Conservation (phyloP, 2,113 vertebrate species). For the Stomatorhinus ivindoensis region DNA sequence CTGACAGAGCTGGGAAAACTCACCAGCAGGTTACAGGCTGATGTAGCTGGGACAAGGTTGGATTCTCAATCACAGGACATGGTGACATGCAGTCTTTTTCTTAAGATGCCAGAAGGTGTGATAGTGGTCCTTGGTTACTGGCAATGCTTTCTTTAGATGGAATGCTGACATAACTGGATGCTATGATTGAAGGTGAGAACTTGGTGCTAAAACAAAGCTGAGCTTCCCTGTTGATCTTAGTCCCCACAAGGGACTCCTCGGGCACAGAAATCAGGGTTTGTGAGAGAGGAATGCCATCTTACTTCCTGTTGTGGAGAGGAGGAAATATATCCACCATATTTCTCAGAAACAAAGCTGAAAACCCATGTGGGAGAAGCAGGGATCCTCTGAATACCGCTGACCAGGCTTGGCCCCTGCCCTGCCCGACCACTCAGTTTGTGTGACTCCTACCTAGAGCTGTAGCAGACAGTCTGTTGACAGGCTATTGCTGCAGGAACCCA, state of each 20-base stretch:
- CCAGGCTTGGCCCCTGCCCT: slow-evolving; percentile 13
- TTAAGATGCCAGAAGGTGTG: not conserved
- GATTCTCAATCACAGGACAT: not conserved
- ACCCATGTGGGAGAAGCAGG: not conserved
- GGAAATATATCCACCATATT: not conserved
- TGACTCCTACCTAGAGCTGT: not conserved
- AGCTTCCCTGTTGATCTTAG: not conserved
- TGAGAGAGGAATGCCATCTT: slow-evolving; percentile 23
- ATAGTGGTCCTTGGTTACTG: not conserved
- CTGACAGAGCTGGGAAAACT: not conserved
- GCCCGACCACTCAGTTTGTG: not conserved
- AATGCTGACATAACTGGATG: not conserved
- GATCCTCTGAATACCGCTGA: slow-evolving; percentile 16
- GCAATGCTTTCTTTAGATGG: not conserved
- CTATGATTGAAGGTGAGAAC: slow-evolving; percentile 1
- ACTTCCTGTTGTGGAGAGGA: not conserved
- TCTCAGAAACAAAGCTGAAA: not conserved
- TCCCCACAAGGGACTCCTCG: slow-evolving; percentile 18
- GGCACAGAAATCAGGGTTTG: slow-evolving; percentile 13
- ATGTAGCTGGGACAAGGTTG: not conserved
- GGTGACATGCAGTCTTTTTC: not conserved
- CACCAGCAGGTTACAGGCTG: not conserved
- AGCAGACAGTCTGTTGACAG: not conserved
- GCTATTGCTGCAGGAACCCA: not conserved
- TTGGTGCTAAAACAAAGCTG: not conserved